Evolutionary conservation across 1,140 invertebrate genomes (phyloP), one percentile per base, ranked within the genome.

Genomic region (Saxidomus purpurata): DNA sequence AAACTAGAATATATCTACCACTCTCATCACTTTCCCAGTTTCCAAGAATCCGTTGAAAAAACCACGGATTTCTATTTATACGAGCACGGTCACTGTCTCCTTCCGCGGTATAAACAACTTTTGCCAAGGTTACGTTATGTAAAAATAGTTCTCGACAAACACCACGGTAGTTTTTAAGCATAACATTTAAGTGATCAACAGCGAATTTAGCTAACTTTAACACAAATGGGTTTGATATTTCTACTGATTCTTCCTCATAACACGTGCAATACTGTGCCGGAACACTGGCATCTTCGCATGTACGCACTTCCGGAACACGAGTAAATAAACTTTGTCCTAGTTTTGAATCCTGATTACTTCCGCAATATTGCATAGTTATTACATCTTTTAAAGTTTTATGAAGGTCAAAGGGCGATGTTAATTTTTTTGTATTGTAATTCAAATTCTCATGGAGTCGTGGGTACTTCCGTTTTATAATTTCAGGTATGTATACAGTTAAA

Each of bases 181-280:
- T 80, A 3, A 55, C 36, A 47, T 92, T 92, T 4, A 92, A 90
- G 63, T 67, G 40, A 2, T 80, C 25, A 28, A 92, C 61, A 28
- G 82, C 43, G 31, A 67, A 63, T 17, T 55, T n/a, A 0, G 63
- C 84, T 38, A 90, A 52, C 38, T 61, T 55, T 0, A 38, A 19
- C 17, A 90, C 81, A 17, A 80, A 34, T 40, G 55, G 71, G 28
- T 87, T 55, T 0, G 81, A 22, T 11, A 43, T 38, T 22, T 79
- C 38, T 0, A 89, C 38, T 22, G 43, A 22, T 43, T 67, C 74
- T 9, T 55, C 63, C 38, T 80, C 49, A 74, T 90, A 84, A 86
- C 91, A 92, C 15, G 89, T 88, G 38, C 91, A 92, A 79, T 80
- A 92, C n/a, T 90, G 77, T 28, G 87, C 87, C 0, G 69, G 55